A percentile compares a stretch with the other conserved stretches of the same genome.
phyloP scores from a whole-genome alignment of 2,888 invertebrate species.

The Eupithecia subfuscata region DNA sequence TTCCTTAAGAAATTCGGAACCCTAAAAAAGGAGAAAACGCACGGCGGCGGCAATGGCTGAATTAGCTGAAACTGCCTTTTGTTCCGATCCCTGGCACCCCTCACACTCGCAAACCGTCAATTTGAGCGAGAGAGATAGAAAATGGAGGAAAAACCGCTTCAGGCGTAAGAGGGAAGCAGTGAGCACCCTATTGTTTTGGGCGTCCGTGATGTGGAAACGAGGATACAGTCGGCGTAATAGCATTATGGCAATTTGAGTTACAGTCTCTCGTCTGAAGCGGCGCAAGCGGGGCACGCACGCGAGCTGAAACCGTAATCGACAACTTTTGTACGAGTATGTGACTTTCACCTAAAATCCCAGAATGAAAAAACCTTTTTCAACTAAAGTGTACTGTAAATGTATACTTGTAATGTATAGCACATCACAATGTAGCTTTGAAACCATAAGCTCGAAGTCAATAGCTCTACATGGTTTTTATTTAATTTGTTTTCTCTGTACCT shows the following conservation, averaged over 20 bases:
- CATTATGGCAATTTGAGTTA: constrained; percentile 13
- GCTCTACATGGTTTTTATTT: too few relatives aligned
- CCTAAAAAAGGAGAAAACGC: constrained; percentile 60
- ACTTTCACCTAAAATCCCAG: neutral
- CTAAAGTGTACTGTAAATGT: too few relatives aligned
- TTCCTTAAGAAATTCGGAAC: neutral
- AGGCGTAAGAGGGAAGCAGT: constrained; percentile 77
- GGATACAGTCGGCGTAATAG: constrained; percentile 44
- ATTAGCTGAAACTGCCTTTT: constrained; percentile 81
- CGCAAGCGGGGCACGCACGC: neutral
- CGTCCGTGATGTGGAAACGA: constrained; percentile 71
- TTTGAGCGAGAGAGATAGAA: constrained; percentile 56
- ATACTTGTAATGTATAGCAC: too few relatives aligned
- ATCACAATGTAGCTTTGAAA: too few relatives aligned
- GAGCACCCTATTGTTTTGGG: constrained; percentile 82
- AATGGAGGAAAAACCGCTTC: constrained; percentile 72
- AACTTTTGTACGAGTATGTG: neutral
- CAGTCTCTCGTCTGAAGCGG: neutral
- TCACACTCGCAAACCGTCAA: constrained; percentile 50
- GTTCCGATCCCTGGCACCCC: constrained; percentile 56
- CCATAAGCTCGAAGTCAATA: too few relatives aligned
- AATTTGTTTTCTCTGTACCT: too few relatives aligned
- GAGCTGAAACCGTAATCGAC: neutral
- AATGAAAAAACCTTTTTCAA: neutral
- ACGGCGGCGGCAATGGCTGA: constrained; percentile 66